phyloP scores from a whole-genome alignment of 35 echinoderm and acorn worm genomes.

The Apostichopus californicus region DNA sequence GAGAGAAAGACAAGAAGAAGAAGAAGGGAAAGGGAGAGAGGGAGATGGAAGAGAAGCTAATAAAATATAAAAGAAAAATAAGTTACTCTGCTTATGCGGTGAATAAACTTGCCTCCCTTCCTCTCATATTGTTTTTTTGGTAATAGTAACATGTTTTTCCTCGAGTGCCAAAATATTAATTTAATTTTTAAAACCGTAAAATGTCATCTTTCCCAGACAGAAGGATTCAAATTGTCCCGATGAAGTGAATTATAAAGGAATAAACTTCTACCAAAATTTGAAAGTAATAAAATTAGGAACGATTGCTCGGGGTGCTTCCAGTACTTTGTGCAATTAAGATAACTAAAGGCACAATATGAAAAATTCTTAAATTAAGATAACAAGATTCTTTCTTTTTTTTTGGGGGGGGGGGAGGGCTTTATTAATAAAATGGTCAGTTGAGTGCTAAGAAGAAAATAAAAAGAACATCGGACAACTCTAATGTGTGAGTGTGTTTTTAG shows the following conservation, averaged over 20 bases:
- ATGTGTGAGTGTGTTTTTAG: no score
- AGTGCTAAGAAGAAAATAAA: no score
- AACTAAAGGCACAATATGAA: slow-evolving; percentile 6
- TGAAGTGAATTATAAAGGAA: slow-evolving; percentile 10
- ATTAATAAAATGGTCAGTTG: neutral
- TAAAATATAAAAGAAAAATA: no score
- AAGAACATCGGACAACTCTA: no score
- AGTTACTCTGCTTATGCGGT: neutral
- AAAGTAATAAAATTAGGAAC: slow-evolving; percentile 47
- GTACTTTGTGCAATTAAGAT: neutral
- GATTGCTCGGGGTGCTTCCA: neutral
- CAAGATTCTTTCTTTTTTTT: neutral
- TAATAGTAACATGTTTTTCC: slow-evolving; percentile 34
- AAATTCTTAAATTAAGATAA: neutral
- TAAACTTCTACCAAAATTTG: slow-evolving; percentile 28
- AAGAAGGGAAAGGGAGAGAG: no score
- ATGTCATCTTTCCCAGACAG: slow-evolving; percentile 26
- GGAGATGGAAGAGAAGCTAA: no score
- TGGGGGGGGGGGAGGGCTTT: neutral
- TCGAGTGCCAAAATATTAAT: slow-evolving; percentile 10
- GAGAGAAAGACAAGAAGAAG: neutral
- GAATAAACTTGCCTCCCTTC: slow-evolving; percentile 15
- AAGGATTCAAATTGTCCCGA: neutral
- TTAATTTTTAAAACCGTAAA: slow-evolving; percentile 41
- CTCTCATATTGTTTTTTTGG: neutral